Conservation (phyloP, 1,140 invertebrate species). For the Solenopsis fugax region DNA sequence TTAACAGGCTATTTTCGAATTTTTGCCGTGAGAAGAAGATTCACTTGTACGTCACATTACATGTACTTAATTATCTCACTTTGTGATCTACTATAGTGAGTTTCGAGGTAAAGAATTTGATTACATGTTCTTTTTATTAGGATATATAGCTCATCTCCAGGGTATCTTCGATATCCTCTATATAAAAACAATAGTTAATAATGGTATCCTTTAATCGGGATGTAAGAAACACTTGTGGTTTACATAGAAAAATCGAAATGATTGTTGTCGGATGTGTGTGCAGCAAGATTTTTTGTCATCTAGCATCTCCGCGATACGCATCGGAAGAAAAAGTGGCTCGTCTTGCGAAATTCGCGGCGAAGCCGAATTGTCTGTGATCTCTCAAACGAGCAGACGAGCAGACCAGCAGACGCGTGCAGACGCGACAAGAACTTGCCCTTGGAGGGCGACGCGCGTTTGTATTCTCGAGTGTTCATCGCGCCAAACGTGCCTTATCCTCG, state of each 20-base stretch:
- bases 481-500: conserved; percentile 53
- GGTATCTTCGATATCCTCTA: too few relatives aligned
- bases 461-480: conserved; percentile 49
- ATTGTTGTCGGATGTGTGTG: too few relatives aligned
- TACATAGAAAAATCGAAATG: background rate
- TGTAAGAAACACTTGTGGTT: background rate
- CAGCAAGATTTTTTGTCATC: background rate
- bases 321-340: background rate
- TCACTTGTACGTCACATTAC: background rate
- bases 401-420: background rate
- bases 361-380: conserved; percentile 17
- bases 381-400: conserved; percentile 8
- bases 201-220: background rate
- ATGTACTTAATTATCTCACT: background rate
- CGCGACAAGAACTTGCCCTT: conserved; percentile 13
- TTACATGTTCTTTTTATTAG: background rate
- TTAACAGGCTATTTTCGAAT: background rate
- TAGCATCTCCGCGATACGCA: too few relatives aligned
- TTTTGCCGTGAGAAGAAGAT: background rate
- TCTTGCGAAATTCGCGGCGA: background rate
- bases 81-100: background rate
- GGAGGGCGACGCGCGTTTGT: conserved; percentile 5
- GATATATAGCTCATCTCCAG: background rate
- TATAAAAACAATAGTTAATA: too few relatives aligned
- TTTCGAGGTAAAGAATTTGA: background rate